A percentile compares a stretch with the other conserved stretches of the same genome.
Conservation (phyloP, 1,140 invertebrate species). For the Potamilus streckersoni region DNA sequence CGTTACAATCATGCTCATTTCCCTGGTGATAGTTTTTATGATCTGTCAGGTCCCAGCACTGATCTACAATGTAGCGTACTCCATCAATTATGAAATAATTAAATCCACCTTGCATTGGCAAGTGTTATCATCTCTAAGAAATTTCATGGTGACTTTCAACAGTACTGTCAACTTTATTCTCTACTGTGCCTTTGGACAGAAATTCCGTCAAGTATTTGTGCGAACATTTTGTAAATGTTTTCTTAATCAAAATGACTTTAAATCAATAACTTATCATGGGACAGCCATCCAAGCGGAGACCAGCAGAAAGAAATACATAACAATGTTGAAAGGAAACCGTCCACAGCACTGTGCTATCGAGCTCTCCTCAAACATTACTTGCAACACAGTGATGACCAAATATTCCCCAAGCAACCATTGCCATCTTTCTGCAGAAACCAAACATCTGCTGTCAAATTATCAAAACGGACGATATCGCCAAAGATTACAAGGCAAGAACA, state of each 20-base stretch:
- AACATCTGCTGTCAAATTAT: too few relatives aligned
- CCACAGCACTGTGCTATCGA: too few relatives aligned
- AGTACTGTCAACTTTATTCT: constrained; percentile 97
- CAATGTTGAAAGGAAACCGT: too few relatives aligned
- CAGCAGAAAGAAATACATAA: too few relatives aligned
- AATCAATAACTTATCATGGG: constrained; percentile 50
- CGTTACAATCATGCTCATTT: constrained; percentile 88
- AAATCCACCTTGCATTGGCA: constrained; percentile 40
- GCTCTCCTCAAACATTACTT: constrained; percentile 18
- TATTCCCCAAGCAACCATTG: constrained; percentile 25
- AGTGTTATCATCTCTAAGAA: constrained; percentile 70
- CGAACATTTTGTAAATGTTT: constrained; percentile 81
- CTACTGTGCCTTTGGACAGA: constrained; percentile 97
- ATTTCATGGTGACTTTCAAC: constrained; percentile 95
- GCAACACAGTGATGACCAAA: constrained; percentile 38
- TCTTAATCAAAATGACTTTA: constrained; percentile 43
- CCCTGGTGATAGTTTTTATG: constrained; percentile 94
- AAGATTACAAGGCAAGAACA: too few relatives aligned
- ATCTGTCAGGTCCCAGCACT: constrained; percentile 91
- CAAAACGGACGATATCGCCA: too few relatives aligned
- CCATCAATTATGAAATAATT: constrained; percentile 50
- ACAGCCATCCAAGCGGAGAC: constrained; percentile 10
- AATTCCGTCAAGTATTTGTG: constrained; percentile 91
- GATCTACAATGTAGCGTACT: constrained; percentile 81
- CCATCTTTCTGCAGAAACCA: too few relatives aligned